phyloP scores from a whole-genome alignment of 2,888 invertebrate genomes.

The Ceratothoa steindachneri region DNA sequence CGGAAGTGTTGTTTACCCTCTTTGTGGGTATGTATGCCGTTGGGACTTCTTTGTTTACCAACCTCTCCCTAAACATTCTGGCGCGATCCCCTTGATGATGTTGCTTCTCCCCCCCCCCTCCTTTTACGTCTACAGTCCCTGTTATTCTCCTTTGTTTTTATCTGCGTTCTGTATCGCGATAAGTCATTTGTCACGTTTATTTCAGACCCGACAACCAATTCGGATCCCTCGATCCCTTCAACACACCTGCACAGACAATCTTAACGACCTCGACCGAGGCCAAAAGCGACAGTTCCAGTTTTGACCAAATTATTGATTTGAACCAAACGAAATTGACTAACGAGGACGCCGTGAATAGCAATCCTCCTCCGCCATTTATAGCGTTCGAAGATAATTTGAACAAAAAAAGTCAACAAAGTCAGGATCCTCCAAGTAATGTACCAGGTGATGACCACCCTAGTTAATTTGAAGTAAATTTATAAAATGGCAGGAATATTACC shows the following conservation, averaged over 20 bases:
- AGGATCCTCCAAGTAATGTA: conserved; percentile 9
- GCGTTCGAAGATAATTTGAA: conserved; percentile 50
- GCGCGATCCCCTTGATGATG: no score
- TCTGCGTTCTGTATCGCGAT: no score
- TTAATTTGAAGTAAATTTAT: no score
- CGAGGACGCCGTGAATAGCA: conserved; percentile 46
- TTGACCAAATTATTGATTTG: conserved; percentile 45
- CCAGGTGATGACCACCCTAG: no score
- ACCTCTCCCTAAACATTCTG: no score
- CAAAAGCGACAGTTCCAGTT: conserved; percentile 33
- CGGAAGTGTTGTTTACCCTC: no score
- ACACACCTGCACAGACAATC: conserved; percentile 11
- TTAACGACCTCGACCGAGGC: conserved; percentile 20
- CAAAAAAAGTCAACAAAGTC: conserved; percentile 44
- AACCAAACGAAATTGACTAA: conserved; percentile 43
- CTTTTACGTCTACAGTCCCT: no score
- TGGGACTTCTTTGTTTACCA: no score
- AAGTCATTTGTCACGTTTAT: neutral
- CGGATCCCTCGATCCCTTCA: conserved; percentile 44
- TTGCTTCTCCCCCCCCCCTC: no score
- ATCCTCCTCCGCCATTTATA: conserved; percentile 48
- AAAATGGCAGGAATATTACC: no score
- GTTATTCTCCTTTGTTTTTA: no score
- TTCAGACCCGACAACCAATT: conserved; percentile 39
- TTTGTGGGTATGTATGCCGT: no score